These are phyloP conservation scores for Cossypha caffra DNA, from an alignment of 2,797 vertebrate species.

Conservation along the genomic window DNA sequence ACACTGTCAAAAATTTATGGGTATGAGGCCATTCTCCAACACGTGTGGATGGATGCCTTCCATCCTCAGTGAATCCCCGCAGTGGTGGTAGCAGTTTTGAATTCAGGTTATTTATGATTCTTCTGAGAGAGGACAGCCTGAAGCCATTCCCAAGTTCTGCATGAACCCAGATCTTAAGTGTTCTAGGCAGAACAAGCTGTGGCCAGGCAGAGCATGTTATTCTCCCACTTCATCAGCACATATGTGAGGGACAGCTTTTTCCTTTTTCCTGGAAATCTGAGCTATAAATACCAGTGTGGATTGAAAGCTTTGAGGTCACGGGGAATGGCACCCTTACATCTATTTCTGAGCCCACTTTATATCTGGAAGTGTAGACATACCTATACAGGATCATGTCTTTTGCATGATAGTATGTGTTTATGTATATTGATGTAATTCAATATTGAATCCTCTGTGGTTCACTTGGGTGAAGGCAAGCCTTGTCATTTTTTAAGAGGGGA, in stretches of 20 bases:
- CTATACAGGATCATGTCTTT: background rate
- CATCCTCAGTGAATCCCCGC: background rate
- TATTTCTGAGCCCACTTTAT: background rate
- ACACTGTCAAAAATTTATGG: background rate
- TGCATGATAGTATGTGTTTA: background rate
- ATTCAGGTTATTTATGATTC: background rate
- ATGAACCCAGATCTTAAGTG: background rate
- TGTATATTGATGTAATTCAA: background rate
- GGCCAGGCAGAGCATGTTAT: accelerated
- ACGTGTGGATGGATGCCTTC: background rate
- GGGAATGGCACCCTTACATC: background rate
- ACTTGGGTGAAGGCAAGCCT: background rate
- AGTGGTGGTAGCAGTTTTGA: background rate
- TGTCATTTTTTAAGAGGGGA: background rate
- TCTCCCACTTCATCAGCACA: background rate
- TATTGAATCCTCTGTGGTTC: background rate
- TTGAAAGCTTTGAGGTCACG: background rate
- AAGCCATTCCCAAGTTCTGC: background rate
- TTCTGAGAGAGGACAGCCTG: background rate
- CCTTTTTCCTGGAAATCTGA: background rate
- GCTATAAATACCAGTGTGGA: background rate
- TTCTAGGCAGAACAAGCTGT: background rate
- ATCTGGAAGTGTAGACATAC: slow-evolving; percentile 1
- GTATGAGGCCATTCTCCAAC: background rate
- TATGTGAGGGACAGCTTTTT: background rate